A percentile compares a stretch with the other conserved stretches of the same genome.
Evolutionary conservation across 2,113 vertebrate genomes (phyloP).

Genomic region (Laterallus jamaicensis): DNA sequence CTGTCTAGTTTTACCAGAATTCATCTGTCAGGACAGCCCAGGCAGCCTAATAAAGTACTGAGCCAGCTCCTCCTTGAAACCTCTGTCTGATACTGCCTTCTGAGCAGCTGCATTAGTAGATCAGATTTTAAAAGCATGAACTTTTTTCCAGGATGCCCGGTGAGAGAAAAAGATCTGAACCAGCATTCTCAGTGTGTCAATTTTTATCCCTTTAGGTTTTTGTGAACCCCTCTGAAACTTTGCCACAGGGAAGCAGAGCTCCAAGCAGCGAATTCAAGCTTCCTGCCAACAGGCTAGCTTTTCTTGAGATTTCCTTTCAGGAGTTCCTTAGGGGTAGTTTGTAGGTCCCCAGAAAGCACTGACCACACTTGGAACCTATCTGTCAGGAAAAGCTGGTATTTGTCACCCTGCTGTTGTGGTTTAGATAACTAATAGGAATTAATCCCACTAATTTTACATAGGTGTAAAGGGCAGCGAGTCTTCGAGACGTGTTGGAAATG

Average conservation of each 20-base stretch:
- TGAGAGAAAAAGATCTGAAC: background rate
- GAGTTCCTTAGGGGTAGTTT: background rate
- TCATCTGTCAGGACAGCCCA: background rate
- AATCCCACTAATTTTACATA: background rate
- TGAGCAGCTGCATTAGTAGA: background rate
- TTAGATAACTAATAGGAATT: background rate
- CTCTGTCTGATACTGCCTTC: background rate
- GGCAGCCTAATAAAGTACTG: background rate
- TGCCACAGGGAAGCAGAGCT: background rate
- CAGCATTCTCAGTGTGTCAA: background rate
- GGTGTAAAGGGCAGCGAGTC: background rate
- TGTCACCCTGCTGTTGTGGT: fast-evolving
- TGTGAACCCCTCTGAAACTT: background rate
- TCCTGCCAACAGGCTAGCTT: background rate
- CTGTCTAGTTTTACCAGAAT: background rate
- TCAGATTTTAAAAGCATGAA: background rate
- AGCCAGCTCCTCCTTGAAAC: background rate
- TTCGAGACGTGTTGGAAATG: background rate
- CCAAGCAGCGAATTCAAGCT: background rate
- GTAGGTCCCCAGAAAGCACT: fast-evolving
- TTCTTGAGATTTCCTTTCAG: background rate
- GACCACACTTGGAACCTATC: background rate
- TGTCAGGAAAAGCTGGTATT: background rate
- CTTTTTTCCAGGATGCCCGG: background rate
- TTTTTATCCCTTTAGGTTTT: background rate